Evolutionary conservation across 2,113 vertebrate species (phyloP).

Genomic region (Gallinago media): DNA sequence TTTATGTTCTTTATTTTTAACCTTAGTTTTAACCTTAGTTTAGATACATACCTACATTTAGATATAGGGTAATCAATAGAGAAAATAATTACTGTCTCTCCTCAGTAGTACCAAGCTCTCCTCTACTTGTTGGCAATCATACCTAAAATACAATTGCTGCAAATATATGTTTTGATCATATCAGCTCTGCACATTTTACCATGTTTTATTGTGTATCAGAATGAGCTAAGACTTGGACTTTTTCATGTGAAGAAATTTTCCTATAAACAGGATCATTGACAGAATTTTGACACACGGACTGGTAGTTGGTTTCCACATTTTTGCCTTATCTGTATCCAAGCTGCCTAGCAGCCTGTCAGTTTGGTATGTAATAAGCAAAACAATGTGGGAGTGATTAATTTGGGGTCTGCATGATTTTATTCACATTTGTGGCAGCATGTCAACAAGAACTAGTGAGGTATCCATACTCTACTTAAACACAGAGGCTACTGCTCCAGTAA

Average conservation of each 20-base stretch:
- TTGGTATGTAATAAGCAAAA: neutral
- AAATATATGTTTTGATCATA: neutral
- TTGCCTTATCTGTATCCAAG: slow-evolving; percentile 2
- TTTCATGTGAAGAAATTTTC: neutral
- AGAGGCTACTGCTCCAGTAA: neutral
- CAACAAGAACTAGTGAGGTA: neutral
- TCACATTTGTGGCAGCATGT: neutral
- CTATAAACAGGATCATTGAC: neutral
- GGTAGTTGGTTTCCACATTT: neutral
- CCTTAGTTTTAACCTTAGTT: neutral
- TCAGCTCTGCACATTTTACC: neutral
- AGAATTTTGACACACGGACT: neutral
- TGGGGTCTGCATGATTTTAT: neutral
- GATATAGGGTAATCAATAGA: neutral
- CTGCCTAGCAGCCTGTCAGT: neutral
- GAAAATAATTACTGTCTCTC: neutral
- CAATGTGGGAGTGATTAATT: neutral
- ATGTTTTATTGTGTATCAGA: neutral
- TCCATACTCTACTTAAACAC: neutral
- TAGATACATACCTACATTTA: neutral
- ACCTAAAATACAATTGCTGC: neutral
- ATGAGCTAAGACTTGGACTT: neutral
- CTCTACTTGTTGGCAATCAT: neutral
- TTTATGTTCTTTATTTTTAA: neutral
- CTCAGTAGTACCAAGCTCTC: neutral